Evolutionary conservation across 2,113 vertebrate species (phyloP).

Genomic region (Cynocephalus volans): DNA sequence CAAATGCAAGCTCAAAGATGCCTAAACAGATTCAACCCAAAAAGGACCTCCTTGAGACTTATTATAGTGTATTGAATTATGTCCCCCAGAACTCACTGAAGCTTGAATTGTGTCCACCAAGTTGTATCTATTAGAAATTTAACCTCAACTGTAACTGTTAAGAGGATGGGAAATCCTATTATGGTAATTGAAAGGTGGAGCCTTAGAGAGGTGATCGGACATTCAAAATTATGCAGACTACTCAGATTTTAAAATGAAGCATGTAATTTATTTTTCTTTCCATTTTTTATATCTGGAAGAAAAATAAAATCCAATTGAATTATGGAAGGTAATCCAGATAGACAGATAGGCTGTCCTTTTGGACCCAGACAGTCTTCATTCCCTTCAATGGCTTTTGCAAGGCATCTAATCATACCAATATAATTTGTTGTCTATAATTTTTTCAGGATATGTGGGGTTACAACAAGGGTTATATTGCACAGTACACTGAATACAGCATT

Average conservation of each 20-base stretch:
- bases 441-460: neutral
- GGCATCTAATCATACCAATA: neutral
- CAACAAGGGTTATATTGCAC: neutral
- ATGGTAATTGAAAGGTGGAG: too few relatives aligned
- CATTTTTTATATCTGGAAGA: neutral
- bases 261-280: neutral
- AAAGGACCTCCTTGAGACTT: too few relatives aligned
- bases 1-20: too few relatives aligned
- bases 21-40: too few relatives aligned
- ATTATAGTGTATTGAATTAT: too few relatives aligned
- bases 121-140: too few relatives aligned
- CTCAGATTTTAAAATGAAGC: neutral
- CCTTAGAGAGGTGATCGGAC: too few relatives aligned
- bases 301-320: neutral
- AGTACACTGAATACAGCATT: neutral
- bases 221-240: neutral
- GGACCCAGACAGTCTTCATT: neutral
- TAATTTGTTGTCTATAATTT: constrained; percentile 60
- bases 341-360: neutral
- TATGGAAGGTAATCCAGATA: neutral
- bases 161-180: too few relatives aligned
- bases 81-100: too few relatives aligned
- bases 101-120: too few relatives aligned
- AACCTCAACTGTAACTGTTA: too few relatives aligned
- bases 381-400: neutral